phyloP scores from a whole-genome alignment of 2,797 vertebrate genomes.

The Corythornis leucogaster region DNA sequence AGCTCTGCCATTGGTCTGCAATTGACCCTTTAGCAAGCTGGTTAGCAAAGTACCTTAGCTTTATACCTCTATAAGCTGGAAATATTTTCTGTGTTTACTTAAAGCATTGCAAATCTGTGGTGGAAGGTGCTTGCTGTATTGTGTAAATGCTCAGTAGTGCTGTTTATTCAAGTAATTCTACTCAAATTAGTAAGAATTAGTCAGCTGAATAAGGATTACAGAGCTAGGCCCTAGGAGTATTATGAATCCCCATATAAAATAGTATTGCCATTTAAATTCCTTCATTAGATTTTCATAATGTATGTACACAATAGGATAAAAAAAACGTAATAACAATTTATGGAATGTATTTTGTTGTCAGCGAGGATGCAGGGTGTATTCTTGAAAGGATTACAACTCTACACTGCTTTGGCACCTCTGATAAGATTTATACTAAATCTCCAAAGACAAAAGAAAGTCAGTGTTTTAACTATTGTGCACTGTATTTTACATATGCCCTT shows the following conservation, averaged over 20 bases:
- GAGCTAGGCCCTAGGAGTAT: constrained; percentile 11
- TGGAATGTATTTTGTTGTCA: neutral
- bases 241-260: neutral
- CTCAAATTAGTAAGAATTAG: constrained; percentile 61
- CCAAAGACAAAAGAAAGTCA: neutral
- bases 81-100: constrained; percentile 43
- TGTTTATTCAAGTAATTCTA: constrained; percentile 64
- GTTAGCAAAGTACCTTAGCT: neutral
- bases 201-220: constrained; percentile 47
- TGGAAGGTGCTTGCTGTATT: neutral
- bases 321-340: neutral
- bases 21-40: constrained; percentile 8
- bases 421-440: constrained; percentile 8
- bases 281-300: constrained; percentile 23
- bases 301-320: constrained; percentile 20
- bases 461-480: neutral
- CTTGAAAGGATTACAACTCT: constrained; percentile 15
- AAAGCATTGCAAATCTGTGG: constrained; percentile 1
- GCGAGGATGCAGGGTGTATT: neutral
- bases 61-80: neutral
- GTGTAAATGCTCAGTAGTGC: neutral
- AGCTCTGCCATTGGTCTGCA: neutral
- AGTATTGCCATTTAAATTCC: constrained; percentile 32
- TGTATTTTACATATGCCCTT: neutral
- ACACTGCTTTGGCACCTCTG: neutral